Evolutionary conservation across 2,113 vertebrate genomes (phyloP), one percentile per base, ranked within the genome.

Genomic region (Pelodiscus sinensis): DNA sequence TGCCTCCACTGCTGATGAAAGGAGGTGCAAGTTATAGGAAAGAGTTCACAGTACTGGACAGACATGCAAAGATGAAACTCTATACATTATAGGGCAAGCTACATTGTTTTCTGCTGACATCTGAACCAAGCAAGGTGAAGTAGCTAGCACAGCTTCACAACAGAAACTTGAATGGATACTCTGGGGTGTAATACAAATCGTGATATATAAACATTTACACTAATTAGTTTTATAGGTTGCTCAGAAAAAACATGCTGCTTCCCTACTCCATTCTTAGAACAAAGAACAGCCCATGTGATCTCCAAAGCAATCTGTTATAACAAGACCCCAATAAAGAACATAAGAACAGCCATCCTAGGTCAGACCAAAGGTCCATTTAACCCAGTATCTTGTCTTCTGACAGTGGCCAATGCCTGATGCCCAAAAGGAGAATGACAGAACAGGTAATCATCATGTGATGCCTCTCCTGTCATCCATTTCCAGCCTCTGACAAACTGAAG

Each of bases 1-100:
- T 35, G 55, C 22, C 50, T 57, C 84, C 18, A 22, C 3, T 38
- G 0, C 0, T 22, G 6, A 89, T 9, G 50, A 44, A 86, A 44
- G 35, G 51, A 27, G 29, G 44, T 19, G 15, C 4, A 51, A 31
- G 56, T 62, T 60, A 86, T n/a, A n/a, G 75, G 75, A 58, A 16
- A 19, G 22, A 14, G 27, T 29, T 29, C 9, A 58, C 56, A 29
- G 24, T 31, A 35, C 19, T 29, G 44, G 55, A 22, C 11, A 50
- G 19, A 6, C 29, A 58, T 58, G 56, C 35, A 29, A 44, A 62
- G 35, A 62, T 38, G 25, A 78, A 78, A 86, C 55, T 44, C 16
- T n/a, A 19, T 51, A 60, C 31, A 51, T 62, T 50, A 27, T 60
- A 79, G 44, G 56, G 38, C 12, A 62, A 9, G 31, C 71, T 75